Evolutionary conservation across 2,113 vertebrate genomes (phyloP), one percentile per base, ranked within the genome.

Genomic region (Crotophaga sulcirostris): DNA sequence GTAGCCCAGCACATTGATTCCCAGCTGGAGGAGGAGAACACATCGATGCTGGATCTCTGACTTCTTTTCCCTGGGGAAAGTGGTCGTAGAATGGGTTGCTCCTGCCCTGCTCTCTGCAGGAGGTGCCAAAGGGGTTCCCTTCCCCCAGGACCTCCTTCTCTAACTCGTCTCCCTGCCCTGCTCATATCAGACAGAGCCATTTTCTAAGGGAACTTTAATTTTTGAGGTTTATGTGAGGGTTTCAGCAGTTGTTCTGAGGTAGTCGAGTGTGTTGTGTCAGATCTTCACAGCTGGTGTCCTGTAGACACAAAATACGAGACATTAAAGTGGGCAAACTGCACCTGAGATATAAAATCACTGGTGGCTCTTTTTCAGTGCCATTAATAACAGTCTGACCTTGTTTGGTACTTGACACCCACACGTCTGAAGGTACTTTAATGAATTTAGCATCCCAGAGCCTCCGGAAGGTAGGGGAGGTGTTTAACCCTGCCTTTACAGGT

Each of bases 321-420:
- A 70, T 34, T 44, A 16, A 33, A 93, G 67, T 2, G 36, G 29
- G 15, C 66, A 38, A 87, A 33, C 54, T 26, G 49, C 62, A 28
- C 18, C n/a, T 11, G 84, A 70, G 89, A 51, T 66, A 26, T 45
- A 54, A 80, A 92, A 70, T 81, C 79, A 16, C 76, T 28, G 24
- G 40, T 89, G 81, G 45, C 54, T 92, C 66, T 40, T 84, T 36
- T 49, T 59, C 36, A 12, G 54, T 16, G 52, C 56, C 87, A 56
- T 63, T 29, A 84, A 76, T 8, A 95, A 40, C 11, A 0, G 44
- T 49, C 76, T 93, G 85, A 88, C 94, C 92, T 94, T 6, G 82
- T 60, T 78, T 88, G 92, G 90, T 95, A 6, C 85, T 84, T 96
- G 60, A 93, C 93, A 60, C 93, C 96, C 83, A 93, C 96, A 31